Evolutionary conservation across 2,888 invertebrate genomes (phyloP).

Genomic region (Drosophila parthenogenetica): DNA sequence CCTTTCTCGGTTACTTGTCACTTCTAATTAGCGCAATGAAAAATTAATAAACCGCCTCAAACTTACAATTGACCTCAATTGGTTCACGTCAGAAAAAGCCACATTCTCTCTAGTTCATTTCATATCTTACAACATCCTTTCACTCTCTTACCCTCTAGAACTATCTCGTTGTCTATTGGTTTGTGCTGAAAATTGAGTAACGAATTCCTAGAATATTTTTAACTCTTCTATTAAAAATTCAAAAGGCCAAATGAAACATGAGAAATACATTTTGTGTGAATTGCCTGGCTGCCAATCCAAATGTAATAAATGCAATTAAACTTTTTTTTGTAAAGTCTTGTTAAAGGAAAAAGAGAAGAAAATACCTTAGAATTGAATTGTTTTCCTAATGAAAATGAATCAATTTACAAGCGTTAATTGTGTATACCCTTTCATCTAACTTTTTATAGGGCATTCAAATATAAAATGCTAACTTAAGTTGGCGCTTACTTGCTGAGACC

Average conservation of each 20-base stretch:
- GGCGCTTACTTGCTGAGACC: neutral
- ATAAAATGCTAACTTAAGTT: slow-evolving; percentile 9
- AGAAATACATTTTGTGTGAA: slow-evolving; percentile 60
- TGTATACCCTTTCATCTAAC: neutral
- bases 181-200: neutral
- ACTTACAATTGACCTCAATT: slow-evolving; percentile 43
- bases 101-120: neutral
- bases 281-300: slow-evolving; percentile 59
- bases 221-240: slow-evolving; percentile 60
- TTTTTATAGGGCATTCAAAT: neutral
- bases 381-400: too few relatives aligned
- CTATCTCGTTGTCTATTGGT: neutral
- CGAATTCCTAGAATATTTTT: slow-evolving; percentile 51
- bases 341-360: neutral
- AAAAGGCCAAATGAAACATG: slow-evolving; percentile 63
- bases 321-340: slow-evolving; percentile 21
- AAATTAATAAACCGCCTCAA: slow-evolving; percentile 21
- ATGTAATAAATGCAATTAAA: slow-evolving; percentile 69
- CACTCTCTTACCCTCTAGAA: neutral
- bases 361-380: neutral
- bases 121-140: neutral
- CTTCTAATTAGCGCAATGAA: slow-evolving; percentile 50
- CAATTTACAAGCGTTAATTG: too few relatives aligned
- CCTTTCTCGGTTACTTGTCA: slow-evolving; percentile 47
- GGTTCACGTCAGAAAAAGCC: slow-evolving; percentile 1